Evolutionary conservation across 2,797 vertebrate genomes (phyloP), one percentile per base, ranked within the genome.

Genomic region (Sebastes trivittatus): DNA sequence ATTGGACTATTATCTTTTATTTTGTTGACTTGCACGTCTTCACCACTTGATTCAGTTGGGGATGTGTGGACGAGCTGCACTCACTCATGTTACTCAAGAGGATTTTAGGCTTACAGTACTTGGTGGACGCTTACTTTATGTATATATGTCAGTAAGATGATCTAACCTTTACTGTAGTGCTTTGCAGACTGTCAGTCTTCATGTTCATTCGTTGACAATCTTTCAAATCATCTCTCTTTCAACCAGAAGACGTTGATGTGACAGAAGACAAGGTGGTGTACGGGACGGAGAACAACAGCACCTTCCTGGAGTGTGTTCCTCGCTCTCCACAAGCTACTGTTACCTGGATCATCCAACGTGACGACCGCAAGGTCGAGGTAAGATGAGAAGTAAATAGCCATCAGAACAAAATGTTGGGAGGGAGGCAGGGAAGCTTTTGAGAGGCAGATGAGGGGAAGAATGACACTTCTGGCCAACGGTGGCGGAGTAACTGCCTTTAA

Each of bases 271-370:
- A 90, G 75, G 91, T 96, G 30, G 94, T 98, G 18, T 99, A 97
- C 0, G 98, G 97, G 54, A 97, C 95, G 0, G 98, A 99, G 89
- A 95, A 97, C 94, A 99, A 98, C 93, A 98, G 98, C 94, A 98
- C 97, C 59, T 97, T 99, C 91, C 93, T 99, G 81, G 98, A 98
- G 92, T 99, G 98, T 4, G 75, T 93, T 22, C 94, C 94, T 80
- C 96, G 96, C 52, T 98, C 97, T 4, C 97, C 97, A 0, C 98
- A 98, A 91, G 98, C 98, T 42, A 88, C 94, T 0, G 93, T 98
- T 75, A 96, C 90, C 79, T 99, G 98, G 98, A 94, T 98, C 1
- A 80, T 98, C 61, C 97, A 98, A 89, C 95, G 95, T 1, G 96
- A 97, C 0, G 94, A 96, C 75, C 92, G 89, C 79, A 95, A 95